Base-by-base conservation (phyloP, 2,113 vertebrate species). In the Nicator chloris region DNA sequence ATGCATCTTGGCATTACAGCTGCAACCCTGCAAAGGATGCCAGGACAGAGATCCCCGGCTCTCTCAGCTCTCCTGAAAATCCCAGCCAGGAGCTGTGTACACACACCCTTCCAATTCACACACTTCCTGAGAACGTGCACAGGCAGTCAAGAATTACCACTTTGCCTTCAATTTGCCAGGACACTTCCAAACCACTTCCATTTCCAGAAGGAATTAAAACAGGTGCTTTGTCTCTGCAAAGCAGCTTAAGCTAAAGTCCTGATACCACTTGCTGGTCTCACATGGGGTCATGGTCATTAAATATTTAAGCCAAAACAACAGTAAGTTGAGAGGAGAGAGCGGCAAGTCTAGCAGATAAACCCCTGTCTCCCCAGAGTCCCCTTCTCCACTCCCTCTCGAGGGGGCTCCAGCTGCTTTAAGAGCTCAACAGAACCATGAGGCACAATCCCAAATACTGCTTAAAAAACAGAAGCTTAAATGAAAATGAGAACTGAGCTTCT, bases 191-290 rank as follows among this genome's bases (percentile, higher is more conserved):
- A 92, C 39, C 85, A n/a, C 72, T 73, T 63, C 79, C 50, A 50
- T 78, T 90, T 90, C 91, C 94, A 94, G 94, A 31, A 86, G 76
- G 80, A 92, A 92, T 92, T 93, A 86, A 81, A 94, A 21, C 83
- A 83, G 65, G 94, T 81, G 72, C 92, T 94, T 93, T 86, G 88
- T 60, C 80, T 83, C 86, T 20, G 72, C 69, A 92, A 94, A 95
- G 91, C 59, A 42, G 95, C 88, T 93, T 95, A 96, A 59, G 83
- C 51, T 90, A 14, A 86, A 86, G 84, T 86, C 83, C 94, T 16
- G 72, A 75, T 47, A 66, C 56, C 65, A 5, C 76, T 92, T 81
- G 59, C 75, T 73, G 72, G 82, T 95, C 88, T 73, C 72, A 17
- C 27, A 10, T 21, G 82, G 86, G 80, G 76, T 81, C 88, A 83